phyloP scores from a whole-genome alignment of 2,797 vertebrate species.

The Muscicapa comitata region DNA sequence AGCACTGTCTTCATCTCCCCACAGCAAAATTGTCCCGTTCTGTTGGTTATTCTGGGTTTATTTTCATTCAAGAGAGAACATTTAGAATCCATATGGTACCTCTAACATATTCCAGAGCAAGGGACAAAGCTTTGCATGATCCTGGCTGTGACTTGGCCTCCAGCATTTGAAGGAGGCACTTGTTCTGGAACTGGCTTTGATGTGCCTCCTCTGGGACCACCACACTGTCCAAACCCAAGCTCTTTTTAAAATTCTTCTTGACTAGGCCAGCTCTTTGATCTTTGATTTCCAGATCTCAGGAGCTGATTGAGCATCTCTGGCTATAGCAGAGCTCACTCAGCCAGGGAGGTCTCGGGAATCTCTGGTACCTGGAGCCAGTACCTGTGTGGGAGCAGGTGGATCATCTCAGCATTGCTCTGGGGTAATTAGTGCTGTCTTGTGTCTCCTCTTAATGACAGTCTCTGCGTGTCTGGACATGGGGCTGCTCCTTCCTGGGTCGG shows the following conservation, averaged over 20 bases:
- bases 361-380: neutral
- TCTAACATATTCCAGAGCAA: neutral
- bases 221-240: neutral
- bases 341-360: accelerated
- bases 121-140: neutral
- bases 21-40: neutral
- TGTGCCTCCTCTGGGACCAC: neutral
- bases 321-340: neutral
- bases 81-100: neutral
- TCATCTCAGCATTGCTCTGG: neutral
- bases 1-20: neutral
- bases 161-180: neutral
- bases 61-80: neutral
- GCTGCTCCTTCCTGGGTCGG: neutral
- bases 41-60: neutral
- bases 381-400: neutral
- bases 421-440: neutral
- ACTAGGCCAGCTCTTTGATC: neutral
- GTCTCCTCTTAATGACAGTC: neutral
- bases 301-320: neutral
- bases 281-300: neutral
- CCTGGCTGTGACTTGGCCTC: neutral
- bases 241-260: neutral
- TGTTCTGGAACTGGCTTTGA: neutral
- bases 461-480: neutral